A percentile compares a stretch with the other conserved stretches of the same genome.
Evolutionary conservation across 2,797 vertebrate species (phyloP).

Genomic region (Graptemys geographica): DNA sequence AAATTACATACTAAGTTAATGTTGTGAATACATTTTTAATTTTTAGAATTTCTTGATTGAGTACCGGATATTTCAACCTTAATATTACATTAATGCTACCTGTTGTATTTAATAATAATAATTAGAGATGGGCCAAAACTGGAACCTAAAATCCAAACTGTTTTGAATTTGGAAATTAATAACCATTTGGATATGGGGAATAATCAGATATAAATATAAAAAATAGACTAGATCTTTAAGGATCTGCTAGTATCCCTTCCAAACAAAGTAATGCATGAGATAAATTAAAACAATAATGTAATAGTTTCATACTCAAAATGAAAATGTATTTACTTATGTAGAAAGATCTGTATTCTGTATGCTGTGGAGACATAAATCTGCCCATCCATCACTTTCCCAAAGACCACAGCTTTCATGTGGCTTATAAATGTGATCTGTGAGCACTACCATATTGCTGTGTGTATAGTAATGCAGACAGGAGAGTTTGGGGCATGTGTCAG

Average conservation of each 20-base stretch:
- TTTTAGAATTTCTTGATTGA: not conserved
- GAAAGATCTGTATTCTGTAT: not conserved
- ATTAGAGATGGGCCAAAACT: not conserved
- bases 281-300: not conserved
- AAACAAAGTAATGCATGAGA: not conserved
- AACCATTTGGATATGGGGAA: not conserved
- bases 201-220: not conserved
- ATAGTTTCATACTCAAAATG: not conserved
- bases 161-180: not conserved
- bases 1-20: not conserved
- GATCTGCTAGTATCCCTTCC: not conserved
- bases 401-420: not conserved
- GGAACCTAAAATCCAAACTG: not conserved
- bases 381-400: not conserved
- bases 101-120: not conserved
- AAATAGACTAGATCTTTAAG: not conserved
- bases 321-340: not conserved
- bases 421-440: not conserved
- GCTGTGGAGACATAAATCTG: not conserved
- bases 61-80: not conserved
- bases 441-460: not conserved
- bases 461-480: not conserved
- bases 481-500: not conserved
- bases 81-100: not conserved
- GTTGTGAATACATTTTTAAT: not conserved